These are phyloP conservation scores for Charina bottae DNA, from an alignment of 2,113 vertebrate genomes.

Conservation along the genomic window DNA sequence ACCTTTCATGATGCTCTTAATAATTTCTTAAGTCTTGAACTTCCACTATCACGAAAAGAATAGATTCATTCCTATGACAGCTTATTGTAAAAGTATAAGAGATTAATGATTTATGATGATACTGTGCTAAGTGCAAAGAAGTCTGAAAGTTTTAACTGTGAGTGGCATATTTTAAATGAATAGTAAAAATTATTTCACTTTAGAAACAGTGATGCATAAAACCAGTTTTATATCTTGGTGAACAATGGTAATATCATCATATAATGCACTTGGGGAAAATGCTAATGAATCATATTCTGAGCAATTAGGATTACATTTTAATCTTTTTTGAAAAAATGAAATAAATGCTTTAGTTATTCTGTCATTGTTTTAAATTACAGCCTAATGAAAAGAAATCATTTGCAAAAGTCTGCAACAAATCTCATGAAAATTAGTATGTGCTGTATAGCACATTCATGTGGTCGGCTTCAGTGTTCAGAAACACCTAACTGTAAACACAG, in stretches of 20 bases:
- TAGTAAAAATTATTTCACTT: conserved; percentile 56
- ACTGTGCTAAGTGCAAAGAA: conserved; percentile 65
- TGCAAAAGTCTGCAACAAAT: conserved; percentile 44
- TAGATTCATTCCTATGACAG: conserved; percentile 36
- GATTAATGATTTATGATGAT: conserved; percentile 57
- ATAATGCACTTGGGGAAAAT: conserved; percentile 59
- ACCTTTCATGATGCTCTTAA: conserved; percentile 23
- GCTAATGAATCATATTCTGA: conserved; percentile 62
- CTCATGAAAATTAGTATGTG: conserved; percentile 59
- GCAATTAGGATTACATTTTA: conserved; percentile 59
- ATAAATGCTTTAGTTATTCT: conserved; percentile 48
- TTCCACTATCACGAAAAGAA: conserved; percentile 40
- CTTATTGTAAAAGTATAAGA: conserved; percentile 54
- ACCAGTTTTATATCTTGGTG: conserved; percentile 54
- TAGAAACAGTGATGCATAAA: conserved; percentile 60
- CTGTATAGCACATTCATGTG: conserved; percentile 55
- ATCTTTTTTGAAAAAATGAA: conserved; percentile 49
- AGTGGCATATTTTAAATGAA: conserved; percentile 62
- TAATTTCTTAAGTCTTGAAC: conserved; percentile 33
- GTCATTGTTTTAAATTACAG: conserved; percentile 49
- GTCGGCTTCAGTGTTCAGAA: conserved; percentile 59
- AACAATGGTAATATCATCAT: conserved; percentile 57
- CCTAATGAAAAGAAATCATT: conserved; percentile 60
- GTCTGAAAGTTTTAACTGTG: conserved; percentile 56
- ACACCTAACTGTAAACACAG: conserved; percentile 66